Conservation (phyloP, 2,113 vertebrate species). For the Perca fluviatilis region DNA sequence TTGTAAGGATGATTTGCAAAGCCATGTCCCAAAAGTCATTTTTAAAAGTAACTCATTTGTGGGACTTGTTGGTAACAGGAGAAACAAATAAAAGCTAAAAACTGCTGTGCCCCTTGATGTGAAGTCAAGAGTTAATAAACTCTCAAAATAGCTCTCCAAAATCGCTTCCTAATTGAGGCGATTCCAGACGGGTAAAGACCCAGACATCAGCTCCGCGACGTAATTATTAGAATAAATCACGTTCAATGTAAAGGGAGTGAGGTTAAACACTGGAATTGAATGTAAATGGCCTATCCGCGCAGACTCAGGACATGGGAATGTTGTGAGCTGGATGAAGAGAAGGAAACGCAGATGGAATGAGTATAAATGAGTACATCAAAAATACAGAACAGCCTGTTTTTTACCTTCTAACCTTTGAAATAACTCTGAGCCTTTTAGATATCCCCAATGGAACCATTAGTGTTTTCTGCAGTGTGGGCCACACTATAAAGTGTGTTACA, state of each 20-base stretch:
- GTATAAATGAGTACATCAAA: conserved; percentile 31
- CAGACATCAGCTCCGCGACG: conserved; percentile 22
- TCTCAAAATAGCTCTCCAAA: not conserved
- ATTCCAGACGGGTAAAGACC: conserved; percentile 37
- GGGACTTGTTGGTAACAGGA: not conserved
- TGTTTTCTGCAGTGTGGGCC: conserved; percentile 33
- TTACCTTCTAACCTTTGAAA: conserved; percentile 51
- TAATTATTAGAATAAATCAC: conserved; percentile 18
- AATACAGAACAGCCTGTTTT: conserved; percentile 14
- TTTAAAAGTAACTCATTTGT: not conserved
- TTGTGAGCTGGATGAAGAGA: conserved; percentile 12
- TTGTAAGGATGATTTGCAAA: not conserved
- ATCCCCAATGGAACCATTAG: conserved; percentile 44
- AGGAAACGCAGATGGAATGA: conserved; percentile 24
- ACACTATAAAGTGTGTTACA: conserved; percentile 53
- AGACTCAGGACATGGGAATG: conserved; percentile 54
- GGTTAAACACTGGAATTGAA: conserved; percentile 38
- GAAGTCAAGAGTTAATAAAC: conserved; percentile 47
- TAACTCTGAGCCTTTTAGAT: conserved; percentile 23
- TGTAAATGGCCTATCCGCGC: conserved; percentile 52
- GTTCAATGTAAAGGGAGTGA: conserved; percentile 26
- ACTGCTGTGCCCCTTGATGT: conserved; percentile 12
- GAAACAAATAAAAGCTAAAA: not conserved
- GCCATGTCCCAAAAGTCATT: not conserved
- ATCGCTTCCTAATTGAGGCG: conserved; percentile 15